A percentile compares a stretch with the other conserved stretches of the same genome.
phyloP scores from a whole-genome alignment of 1,140 invertebrate genomes.

The Sesamia nonagrioides region DNA sequence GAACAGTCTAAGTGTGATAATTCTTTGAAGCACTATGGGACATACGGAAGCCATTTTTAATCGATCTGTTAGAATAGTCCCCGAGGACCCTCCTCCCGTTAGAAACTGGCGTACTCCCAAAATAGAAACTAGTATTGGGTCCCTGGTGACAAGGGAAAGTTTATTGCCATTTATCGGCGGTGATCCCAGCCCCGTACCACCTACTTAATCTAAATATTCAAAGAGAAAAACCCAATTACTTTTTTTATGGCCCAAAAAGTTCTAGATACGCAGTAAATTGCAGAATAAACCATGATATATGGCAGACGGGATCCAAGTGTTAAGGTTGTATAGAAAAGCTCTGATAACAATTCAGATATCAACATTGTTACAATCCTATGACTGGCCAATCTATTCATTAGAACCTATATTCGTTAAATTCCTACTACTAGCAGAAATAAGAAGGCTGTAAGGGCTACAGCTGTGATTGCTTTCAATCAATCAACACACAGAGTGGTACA shows the following conservation, averaged over 20 bases:
- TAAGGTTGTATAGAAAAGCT: background rate
- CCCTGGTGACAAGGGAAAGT: slow-evolving; percentile 11
- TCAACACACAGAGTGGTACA: background rate
- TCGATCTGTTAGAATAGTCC: background rate
- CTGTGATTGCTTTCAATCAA: background rate
- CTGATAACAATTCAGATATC: background rate
- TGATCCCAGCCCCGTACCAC: background rate
- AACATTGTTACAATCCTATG: background rate
- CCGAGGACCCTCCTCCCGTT: background rate
- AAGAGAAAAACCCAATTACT: slow-evolving; percentile 30
- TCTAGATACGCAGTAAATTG: background rate
- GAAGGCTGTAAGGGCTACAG: background rate
- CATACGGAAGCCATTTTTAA: background rate
- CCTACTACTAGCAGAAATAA: background rate
- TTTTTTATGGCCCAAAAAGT: background rate
- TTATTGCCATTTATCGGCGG: slow-evolving; percentile 28
- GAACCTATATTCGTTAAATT: no score
- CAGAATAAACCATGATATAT: background rate
- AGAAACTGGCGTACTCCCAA: background rate
- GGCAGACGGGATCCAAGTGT: background rate
- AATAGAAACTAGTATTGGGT: background rate
- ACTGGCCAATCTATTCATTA: no score
- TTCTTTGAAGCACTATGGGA: no score
- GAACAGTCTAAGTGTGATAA: no score
- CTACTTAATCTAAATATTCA: slow-evolving; percentile 25